These are phyloP conservation scores for Pristis pectinata DNA, from an alignment of 2,797 vertebrate species.

Conservation along the genomic window DNA sequence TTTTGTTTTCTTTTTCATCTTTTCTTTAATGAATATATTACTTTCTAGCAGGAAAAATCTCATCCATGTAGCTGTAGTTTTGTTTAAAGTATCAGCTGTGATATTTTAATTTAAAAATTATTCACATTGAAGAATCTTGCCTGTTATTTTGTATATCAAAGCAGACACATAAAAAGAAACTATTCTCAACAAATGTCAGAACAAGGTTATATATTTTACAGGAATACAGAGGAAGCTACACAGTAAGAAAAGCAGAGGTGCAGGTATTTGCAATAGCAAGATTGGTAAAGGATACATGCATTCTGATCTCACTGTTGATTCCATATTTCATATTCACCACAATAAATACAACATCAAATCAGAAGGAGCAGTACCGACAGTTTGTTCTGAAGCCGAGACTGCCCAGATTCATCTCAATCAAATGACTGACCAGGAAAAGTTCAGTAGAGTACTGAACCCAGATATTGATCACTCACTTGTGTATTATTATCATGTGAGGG, in stretches of 20 bases:
- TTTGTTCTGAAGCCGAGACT: not conserved
- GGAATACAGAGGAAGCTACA: not conserved
- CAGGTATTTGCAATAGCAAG: not conserved
- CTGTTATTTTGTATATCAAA: slow-evolving; percentile 20
- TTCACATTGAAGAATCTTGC: not conserved
- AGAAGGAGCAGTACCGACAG: not conserved
- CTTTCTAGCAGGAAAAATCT: not conserved
- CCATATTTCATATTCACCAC: not conserved
- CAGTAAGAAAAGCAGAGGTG: not conserved
- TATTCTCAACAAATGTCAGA: not conserved
- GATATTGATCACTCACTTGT: not conserved
- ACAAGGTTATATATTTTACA: not conserved
- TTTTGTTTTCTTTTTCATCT: not conserved
- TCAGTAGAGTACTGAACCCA: not conserved
- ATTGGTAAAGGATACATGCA: not conserved
- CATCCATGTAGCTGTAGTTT: not conserved
- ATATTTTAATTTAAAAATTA: not conserved
- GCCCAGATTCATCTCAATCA: not conserved
- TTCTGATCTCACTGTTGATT: not conserved
- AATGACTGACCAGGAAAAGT: not conserved
- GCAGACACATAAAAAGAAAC: not conserved
- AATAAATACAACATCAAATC: not conserved
- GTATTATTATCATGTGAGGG: not conserved
- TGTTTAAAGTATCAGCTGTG: not conserved
- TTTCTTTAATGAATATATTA: not conserved